Base-by-base conservation (phyloP, 2,797 vertebrate genomes). In the Distichodus sexfasciatus region DNA sequence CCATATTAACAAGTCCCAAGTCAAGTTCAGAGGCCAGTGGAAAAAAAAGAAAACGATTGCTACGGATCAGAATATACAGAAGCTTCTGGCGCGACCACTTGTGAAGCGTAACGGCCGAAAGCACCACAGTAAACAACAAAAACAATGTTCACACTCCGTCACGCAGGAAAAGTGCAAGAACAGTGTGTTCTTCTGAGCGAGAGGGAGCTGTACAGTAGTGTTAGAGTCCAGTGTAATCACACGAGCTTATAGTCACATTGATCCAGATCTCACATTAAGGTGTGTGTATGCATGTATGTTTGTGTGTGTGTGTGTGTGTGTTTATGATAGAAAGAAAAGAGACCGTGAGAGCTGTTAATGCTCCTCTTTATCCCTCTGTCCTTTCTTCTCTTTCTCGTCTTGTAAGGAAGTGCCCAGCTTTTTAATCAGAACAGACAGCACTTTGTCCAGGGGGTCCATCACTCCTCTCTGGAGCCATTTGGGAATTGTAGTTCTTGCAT, bases 381-480 rank as follows among this genome's bases (percentile, higher is more conserved):
- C 93, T 87, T 93, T 97, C 88, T 91, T 97, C 29, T 99, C 96
- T 76, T 95, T 98, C 81, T 99, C 97, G 23, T 99, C 96, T 81
- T 98, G 97, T 73, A 99, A 88, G 41, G 95, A 94, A 3, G 93
- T 94, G 69, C 96, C 97, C 0, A 99, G 93, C 82, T 98, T 99
- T 86, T 98, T 98, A 66, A 99, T 98, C 24, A 99, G 94, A 66
- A 99, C 94, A 0, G 97, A 99, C 67, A 99, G 84, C 55, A 99
- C 97, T 77, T 99, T 99, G 85, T 99, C 97, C 83, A 99, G 79
- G 0, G 97, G 97, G 84, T 99, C 97, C 97, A 99, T 99, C 74
- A 99, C 96, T 0, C 97, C 97, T 17, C 97, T 91, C 83, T 99
- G 97, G 77, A 99, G 94, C 97, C 97, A 99, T 84, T 99, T 99